Evolutionary conservation across 1,140 invertebrate genomes (phyloP), one percentile per base, ranked within the genome.

Genomic region (Macrobrachium rosenbergii): DNA sequence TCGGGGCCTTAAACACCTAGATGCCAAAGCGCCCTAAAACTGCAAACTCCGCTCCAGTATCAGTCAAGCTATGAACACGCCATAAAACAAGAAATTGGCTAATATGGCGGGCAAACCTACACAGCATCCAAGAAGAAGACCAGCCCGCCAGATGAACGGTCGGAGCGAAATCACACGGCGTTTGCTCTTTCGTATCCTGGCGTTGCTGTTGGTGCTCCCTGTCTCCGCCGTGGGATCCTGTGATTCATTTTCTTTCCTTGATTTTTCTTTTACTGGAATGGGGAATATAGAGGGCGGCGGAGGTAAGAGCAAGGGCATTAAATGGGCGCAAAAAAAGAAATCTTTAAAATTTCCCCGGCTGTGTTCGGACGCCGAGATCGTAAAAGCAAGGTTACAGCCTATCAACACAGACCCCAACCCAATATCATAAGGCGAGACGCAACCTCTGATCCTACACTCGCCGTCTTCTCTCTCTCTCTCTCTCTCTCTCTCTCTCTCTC

Each of bases 71-170:
- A 83, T 83, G 82, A 83, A 83, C 82, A 83, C 82, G 82, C 82
- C 82, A 60, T 83, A 83, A 83, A 83, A 83, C 82, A 83, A 76
- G 82, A 83, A 63, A 83, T 83, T 83, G 73, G 82, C 82, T 77
- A 83, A 83, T 83, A 83, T 76, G 82, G 82, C 60, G 73, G 73
- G 72, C 79, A 60, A 67, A 43, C 60, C 28, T 60, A 81, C 59
- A 81, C 63, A 81, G 45, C 79, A 67, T 63, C 63, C 19, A 10
- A 17, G 37, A 14, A 45, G 73, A n/a, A n/a, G n/a, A 45, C 23
- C 45, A 3, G 19, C 73, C 52, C 52, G 52, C 52, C 52, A 52
- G 52, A 72, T 23, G 69, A 72, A 72, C 23, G 37, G 69, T 72
- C 69, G 21, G 69, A 14, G 5, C 2, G 69, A 52, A 52, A 52